These are phyloP conservation scores for Drosophila mojavensis DNA, from an alignment of 1,140 invertebrate genomes.

Conservation along the genomic window DNA sequence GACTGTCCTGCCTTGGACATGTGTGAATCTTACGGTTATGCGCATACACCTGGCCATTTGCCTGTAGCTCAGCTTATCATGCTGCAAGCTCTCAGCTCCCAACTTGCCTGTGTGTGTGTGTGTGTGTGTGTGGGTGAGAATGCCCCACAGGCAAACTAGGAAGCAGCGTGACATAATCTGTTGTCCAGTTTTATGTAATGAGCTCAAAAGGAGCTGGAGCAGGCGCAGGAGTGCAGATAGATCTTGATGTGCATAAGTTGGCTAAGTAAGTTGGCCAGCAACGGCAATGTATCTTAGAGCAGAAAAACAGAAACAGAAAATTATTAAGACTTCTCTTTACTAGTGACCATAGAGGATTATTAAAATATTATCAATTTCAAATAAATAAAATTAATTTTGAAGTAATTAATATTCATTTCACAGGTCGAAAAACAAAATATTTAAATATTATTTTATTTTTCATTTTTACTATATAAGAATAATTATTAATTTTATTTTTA, in stretches of 20 bases:
- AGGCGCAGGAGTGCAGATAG: neutral
- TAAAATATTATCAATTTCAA: too few relatives aligned
- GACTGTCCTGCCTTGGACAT: conserved; percentile 40
- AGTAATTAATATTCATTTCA: too few relatives aligned
- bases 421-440: too few relatives aligned
- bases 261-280: neutral
- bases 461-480: too few relatives aligned
- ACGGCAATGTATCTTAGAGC: neutral
- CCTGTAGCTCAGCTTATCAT: conserved; percentile 25
- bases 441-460: too few relatives aligned
- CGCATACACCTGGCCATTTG: conserved; percentile 40
- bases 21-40: conserved; percentile 76
- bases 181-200: conserved; percentile 12
- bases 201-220: conserved; percentile 5
- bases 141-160: neutral
- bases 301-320: too few relatives aligned
- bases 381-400: too few relatives aligned
- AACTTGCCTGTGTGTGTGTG: neutral
- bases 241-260: conserved; percentile 1
- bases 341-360: too few relatives aligned
- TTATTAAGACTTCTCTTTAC: too few relatives aligned
- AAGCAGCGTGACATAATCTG: conserved; percentile 47
- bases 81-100: neutral
- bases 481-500: too few relatives aligned
- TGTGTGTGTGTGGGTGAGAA: conserved; percentile 18